Conservation (phyloP, 2,113 vertebrate species). For the Natator depressus region DNA sequence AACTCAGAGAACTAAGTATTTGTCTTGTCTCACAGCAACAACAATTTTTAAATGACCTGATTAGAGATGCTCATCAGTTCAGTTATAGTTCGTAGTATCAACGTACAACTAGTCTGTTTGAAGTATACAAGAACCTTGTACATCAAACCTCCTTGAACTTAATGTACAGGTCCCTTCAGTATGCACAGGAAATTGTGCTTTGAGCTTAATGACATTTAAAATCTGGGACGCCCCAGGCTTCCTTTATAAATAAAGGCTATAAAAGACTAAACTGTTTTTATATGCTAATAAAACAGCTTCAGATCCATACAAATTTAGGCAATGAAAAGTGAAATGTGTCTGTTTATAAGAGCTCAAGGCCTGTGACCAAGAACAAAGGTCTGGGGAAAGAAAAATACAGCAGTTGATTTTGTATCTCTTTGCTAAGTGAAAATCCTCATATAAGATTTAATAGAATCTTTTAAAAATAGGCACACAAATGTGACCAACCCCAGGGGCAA, state of each 20-base stretch:
- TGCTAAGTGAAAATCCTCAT: not conserved
- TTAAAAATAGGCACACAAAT: not conserved
- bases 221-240: not conserved
- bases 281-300: not conserved
- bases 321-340: not conserved
- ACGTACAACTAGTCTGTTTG: not conserved
- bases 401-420: not conserved
- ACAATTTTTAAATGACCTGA: not conserved
- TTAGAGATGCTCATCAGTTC: not conserved
- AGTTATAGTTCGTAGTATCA: not conserved
- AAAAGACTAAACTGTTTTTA: not conserved
- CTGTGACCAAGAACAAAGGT: not conserved
- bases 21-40: not conserved
- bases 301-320: not conserved
- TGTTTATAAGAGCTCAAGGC: not conserved
- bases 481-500: not conserved
- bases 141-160: not conserved
- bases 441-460: not conserved
- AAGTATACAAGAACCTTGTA: not conserved
- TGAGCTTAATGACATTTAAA: not conserved
- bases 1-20: not conserved
- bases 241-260: not conserved
- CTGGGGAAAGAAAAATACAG: not conserved
- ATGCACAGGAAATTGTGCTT: not conserved
- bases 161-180: not conserved